Evolutionary conservation across 1,140 invertebrate genomes (phyloP), one percentile per base, ranked within the genome.

Genomic region (Orchesella cincta): DNA sequence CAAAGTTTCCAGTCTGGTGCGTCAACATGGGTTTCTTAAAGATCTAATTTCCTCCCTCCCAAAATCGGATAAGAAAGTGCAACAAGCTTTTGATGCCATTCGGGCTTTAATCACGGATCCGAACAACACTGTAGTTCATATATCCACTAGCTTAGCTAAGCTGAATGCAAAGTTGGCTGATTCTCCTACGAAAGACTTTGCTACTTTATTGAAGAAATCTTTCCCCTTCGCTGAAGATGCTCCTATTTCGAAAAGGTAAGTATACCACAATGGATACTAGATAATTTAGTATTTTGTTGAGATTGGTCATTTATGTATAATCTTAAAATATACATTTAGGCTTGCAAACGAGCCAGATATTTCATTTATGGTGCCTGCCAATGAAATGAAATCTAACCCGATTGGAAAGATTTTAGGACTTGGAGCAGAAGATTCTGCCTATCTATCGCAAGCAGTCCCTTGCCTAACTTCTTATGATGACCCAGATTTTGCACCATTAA

Each of bases 351-450:
- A 84, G 18, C 85, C 85, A 1, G 90, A 91, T 81, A 87, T 86
- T 81, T 81, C 84, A 78, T 83, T 89, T 31, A 81, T 81, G 46
- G 75, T 78, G 18, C 73, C 79, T 20, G 81, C 18, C 51, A 76
- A 20, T 74, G 82, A 35, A 18, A 77, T 18, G 81, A 84, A 14
- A 82, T 86, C 73, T 80, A 84, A 77, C 64, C 83, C 54, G 72
- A 83, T 12, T 76, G 83, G 85, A 88, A 89, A 79, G 89, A 89
- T 83, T 89, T 94, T 74, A 88, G 93, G 93, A n/a, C 88, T 96
- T 79, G 93, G 93, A 31, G 92, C 92, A 39, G 88, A 93, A 67
- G 94, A 97, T 85, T 93, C 93, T 0, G 89, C 89, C 0, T 95
- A 90, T 85, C 86, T 95, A 28, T 87, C 87, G 76, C 93, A 93